Percentiles rank a stretch among this genome's conserved stretches.
Evolutionary conservation across 2,888 invertebrate genomes (phyloP).

Genomic region (Geotrupes spiniger): DNA sequence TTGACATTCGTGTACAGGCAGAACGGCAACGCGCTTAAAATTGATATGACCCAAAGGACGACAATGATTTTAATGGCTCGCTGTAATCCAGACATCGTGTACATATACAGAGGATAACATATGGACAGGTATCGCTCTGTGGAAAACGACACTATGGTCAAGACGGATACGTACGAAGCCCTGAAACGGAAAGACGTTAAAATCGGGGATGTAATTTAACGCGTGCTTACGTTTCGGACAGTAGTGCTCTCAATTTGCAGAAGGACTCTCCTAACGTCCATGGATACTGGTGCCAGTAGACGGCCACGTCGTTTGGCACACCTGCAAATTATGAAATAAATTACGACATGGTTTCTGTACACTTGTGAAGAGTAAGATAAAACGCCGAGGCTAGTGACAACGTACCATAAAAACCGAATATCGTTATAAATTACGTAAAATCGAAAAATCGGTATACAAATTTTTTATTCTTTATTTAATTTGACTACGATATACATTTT

Average conservation of each 20-base stretch:
- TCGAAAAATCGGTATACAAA: not conserved
- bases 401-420: too few relatives aligned
- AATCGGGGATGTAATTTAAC: not conserved
- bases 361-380: too few relatives aligned
- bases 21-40: constrained; percentile 74
- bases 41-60: constrained; percentile 72
- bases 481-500: too few relatives aligned
- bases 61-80: constrained; percentile 78
- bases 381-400: too few relatives aligned
- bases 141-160: constrained; percentile 90
- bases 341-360: too few relatives aligned
- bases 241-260: constrained; percentile 78
- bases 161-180: constrained; percentile 85
- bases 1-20: constrained; percentile 71
- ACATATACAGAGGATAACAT: constrained; percentile 81
- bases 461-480: too few relatives aligned
- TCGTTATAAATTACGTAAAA: not conserved
- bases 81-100: constrained; percentile 78
- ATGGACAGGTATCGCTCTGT: constrained; percentile 88
- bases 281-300: constrained; percentile 87
- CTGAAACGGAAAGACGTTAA: constrained; percentile 54
- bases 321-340: constrained; percentile 57
- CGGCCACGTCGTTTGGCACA: constrained; percentile 78
- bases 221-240: constrained; percentile 79
- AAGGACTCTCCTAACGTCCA: constrained; percentile 76